phyloP scores from a whole-genome alignment of 2,113 vertebrate species.

The Cyprinodon brontotheroides region DNA sequence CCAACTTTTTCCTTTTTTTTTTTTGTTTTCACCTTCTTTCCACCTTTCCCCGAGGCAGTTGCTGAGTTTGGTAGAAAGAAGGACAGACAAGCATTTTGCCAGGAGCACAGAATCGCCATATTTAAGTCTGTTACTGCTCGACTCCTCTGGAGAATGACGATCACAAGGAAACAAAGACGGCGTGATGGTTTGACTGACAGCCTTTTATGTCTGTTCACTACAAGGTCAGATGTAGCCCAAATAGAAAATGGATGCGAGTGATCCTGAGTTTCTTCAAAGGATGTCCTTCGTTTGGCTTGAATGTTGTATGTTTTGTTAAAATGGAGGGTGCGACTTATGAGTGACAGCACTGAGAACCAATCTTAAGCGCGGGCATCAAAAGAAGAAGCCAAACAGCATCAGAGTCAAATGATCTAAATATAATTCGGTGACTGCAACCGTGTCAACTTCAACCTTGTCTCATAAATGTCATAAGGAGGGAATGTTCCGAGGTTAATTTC shows the following conservation, averaged over 20 bases:
- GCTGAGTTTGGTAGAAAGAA: slow-evolving; percentile 39
- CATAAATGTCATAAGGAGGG: slow-evolving; percentile 63
- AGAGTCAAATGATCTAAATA: slow-evolving; percentile 57
- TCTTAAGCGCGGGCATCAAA: slow-evolving; percentile 43
- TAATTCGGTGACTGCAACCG: slow-evolving; percentile 59
- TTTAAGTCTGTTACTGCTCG: slow-evolving; percentile 57
- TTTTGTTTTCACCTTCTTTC: slow-evolving; percentile 48
- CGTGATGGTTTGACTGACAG: slow-evolving; percentile 64
- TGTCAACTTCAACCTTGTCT: slow-evolving; percentile 70
- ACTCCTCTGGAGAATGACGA: slow-evolving; percentile 67
- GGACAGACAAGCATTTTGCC: slow-evolving; percentile 61
- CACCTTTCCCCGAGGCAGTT: slow-evolving; percentile 60
- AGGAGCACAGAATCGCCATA: slow-evolving; percentile 55
- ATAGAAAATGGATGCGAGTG: slow-evolving; percentile 48
- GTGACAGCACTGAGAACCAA: slow-evolving; percentile 19
- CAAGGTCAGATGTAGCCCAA: slow-evolving; percentile 71
- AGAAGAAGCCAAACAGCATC: slow-evolving; percentile 26
- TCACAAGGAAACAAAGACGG: slow-evolving; percentile 61
- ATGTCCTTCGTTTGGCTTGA: slow-evolving; percentile 46
- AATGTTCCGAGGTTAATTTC: slow-evolving; percentile 69
- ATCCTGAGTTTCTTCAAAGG: slow-evolving; percentile 55
- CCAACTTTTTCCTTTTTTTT: slow-evolving; percentile 24
- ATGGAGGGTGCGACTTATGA: slow-evolving; percentile 45
- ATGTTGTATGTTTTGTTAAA: slow-evolving; percentile 35
- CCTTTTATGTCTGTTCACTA: slow-evolving; percentile 63